These are phyloP conservation scores for Dendrocincla tyrannina DNA, from an alignment of 2,797 vertebrate species.

Conservation along the genomic window DNA sequence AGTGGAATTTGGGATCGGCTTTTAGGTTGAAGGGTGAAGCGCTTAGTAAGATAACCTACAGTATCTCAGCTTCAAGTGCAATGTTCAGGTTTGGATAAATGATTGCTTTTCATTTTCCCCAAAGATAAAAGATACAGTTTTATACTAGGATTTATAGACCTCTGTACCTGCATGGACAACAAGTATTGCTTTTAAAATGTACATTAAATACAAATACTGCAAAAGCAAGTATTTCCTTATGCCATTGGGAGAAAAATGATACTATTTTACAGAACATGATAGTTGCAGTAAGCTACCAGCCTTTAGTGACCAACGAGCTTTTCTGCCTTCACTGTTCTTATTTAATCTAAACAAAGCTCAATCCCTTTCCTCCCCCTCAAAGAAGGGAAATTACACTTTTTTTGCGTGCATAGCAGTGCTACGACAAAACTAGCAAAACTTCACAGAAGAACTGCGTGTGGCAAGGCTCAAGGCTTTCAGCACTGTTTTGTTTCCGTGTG, in stretches of 20 bases:
- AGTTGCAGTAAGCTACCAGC: background rate
- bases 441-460: background rate
- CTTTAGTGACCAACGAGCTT: background rate
- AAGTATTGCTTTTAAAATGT: background rate
- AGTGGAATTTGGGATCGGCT: conserved; percentile 32
- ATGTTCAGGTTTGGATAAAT: conserved; percentile 19
- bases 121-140: conserved; percentile 29
- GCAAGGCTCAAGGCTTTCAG: background rate
- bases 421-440: background rate
- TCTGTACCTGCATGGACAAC: background rate
- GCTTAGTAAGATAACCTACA: conserved; percentile 45
- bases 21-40: conserved; percentile 7
- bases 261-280: background rate
- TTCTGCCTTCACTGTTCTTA: background rate
- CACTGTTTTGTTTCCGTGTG: background rate
- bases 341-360: background rate
- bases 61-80: conserved; percentile 28
- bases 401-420: background rate
- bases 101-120: conserved; percentile 48
- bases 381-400: background rate
- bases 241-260: background rate
- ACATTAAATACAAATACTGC: background rate
- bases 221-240: background rate
- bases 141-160: background rate
- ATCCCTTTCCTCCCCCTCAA: background rate